Percentiles rank a stretch among this genome's conserved stretches.
Conservation (phyloP, 2,113 vertebrate genomes). For the Cynopterus brachyotis region DNA sequence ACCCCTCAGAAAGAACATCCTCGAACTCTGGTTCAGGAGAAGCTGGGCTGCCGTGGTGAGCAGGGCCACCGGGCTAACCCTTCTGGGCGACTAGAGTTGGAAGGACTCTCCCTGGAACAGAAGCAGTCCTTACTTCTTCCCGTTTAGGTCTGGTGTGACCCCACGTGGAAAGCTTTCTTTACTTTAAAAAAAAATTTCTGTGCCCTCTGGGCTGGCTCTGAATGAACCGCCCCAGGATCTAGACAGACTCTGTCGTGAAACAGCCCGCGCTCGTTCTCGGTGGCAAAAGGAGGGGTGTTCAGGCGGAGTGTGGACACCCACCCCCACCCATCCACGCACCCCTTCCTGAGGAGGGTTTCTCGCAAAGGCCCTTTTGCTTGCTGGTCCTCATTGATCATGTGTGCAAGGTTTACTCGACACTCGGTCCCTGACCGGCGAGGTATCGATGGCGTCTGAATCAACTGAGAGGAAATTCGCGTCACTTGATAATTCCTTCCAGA, state of each 20-base stretch:
- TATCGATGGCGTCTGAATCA: neutral
- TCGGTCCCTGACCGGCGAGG: neutral
- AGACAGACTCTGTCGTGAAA: neutral
- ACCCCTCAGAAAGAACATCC: neutral
- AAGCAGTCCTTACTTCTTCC: neutral
- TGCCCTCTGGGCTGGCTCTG: neutral
- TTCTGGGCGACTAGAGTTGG: neutral
- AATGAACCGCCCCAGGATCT: neutral
- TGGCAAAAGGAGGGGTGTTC: neutral
- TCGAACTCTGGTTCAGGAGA: neutral
- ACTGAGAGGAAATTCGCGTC: neutral
- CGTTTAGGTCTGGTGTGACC: neutral
- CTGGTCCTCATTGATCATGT: neutral
- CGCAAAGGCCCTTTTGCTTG: neutral
- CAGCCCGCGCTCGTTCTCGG: neutral
- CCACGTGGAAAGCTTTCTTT: neutral
- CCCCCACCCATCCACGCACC: neutral
- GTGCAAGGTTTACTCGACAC: neutral
- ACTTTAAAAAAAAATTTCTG: neutral
- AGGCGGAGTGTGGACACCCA: neutral
- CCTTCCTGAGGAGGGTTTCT: neutral
- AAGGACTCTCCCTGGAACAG: neutral
- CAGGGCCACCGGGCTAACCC: neutral
- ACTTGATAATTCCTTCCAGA: slow-evolving; percentile 16
- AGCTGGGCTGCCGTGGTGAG: neutral